Base-by-base conservation (phyloP, 2,888 invertebrate species). In the Pediacus dermestoides region DNA sequence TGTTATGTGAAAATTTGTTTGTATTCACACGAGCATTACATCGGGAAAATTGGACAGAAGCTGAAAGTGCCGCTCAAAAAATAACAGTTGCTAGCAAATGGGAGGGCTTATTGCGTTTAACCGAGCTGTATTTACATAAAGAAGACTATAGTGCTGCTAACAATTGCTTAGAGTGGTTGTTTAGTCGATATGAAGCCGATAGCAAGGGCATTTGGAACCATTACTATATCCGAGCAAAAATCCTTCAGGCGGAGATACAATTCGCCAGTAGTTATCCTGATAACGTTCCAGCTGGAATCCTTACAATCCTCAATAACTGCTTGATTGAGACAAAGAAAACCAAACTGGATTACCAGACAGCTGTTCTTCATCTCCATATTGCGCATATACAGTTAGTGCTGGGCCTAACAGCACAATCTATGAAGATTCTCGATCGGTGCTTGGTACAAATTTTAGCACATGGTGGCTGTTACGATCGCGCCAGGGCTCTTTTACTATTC, bases 381-480 rank as follows among this genome's bases (percentile, higher is more conserved):
- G 89, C 89, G 0, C 82, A 87, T 62, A 76, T 87, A 7, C 74
- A 89, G 69, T 70, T 90, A 18, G 73, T 80, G 43, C 78, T 89
- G 75, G 83, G 82, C 11, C 77, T 88, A 70, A 80, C 87, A 0
- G 77, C 78, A 44, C 88, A 88, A 64, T 88, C 90, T 0, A 66
- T 88, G 37, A 72, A 75, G 44, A 71, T 87, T 7, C 75, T 87
- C 1, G 80, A 85, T 48, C 53, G 57, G 37, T 63, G 62, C 42
- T 50, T 65, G 37, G 46, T 61, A 76, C 80, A 64, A 78, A 82
- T 37, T 74, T 76, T 90, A 63, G 81, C 88, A 1, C 87, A 91
- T 60, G 91, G 91, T 1, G 85, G 86, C 9, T 74, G 80, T 12
- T 88, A 82, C 55, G 91, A 93, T 64, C 79, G 83, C 58, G 90